Conservation (phyloP, 2,888 invertebrate genomes). For the Parnassius orleans region DNA sequence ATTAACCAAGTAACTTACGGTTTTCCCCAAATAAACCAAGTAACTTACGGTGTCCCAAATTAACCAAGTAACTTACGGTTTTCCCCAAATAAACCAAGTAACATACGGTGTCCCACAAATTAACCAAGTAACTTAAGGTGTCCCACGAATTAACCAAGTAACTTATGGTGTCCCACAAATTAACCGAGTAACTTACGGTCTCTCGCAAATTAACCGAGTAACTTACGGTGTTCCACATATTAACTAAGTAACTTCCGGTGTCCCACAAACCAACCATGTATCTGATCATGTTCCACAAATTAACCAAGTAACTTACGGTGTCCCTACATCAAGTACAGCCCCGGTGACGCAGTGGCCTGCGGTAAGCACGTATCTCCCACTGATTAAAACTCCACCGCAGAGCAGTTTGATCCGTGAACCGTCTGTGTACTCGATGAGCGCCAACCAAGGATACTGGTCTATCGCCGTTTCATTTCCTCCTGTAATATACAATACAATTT, state of each 20-base stretch:
- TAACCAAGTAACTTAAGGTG: too few species aligned
- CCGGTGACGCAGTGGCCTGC: conserved; percentile 79
- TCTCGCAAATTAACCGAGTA: too few species aligned
- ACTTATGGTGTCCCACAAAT: too few species aligned
- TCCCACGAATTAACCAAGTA: too few species aligned
- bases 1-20: conserved; percentile 55
- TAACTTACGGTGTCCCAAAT: conserved; percentile 58
- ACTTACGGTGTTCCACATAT: too few species aligned
- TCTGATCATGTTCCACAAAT: too few species aligned
- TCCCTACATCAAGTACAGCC: conserved; percentile 50
- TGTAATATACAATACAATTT: conserved; percentile 23
- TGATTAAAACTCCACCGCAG: conserved; percentile 73
- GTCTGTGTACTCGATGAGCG: conserved; percentile 66
- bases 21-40: conserved; percentile 38
- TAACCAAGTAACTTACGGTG: conserved; percentile 56
- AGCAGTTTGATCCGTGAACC: conserved; percentile 41
- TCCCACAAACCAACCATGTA: too few species aligned
- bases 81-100: too few species aligned
- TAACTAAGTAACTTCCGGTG: too few species aligned
- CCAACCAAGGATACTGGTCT: conserved; percentile 82
- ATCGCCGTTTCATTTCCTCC: conserved; percentile 59
- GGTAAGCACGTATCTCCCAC: conserved; percentile 74
- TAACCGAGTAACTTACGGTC: too few species aligned
- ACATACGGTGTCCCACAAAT: too few species aligned
- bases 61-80: too few species aligned